phyloP scores from a whole-genome alignment of 2,113 vertebrate species.

The Epinephelus cyanopodus region DNA sequence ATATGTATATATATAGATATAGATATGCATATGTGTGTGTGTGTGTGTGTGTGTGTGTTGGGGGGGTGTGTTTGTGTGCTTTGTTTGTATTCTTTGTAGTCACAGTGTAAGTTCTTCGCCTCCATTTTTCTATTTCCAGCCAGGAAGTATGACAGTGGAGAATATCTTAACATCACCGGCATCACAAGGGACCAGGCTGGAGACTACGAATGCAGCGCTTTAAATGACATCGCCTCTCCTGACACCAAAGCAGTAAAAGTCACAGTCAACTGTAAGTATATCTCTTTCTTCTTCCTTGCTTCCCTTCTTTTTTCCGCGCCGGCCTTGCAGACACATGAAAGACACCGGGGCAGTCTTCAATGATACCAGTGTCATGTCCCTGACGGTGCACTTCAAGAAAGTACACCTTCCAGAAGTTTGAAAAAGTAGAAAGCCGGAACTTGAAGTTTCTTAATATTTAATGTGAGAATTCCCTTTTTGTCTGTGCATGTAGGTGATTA shows the following conservation, averaged over 20 bases:
- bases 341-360: constrained; percentile 6
- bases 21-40: background rate
- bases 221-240: constrained; percentile 95
- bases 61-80: constrained; percentile 12
- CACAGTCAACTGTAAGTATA: constrained; percentile 97
- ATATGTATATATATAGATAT: too few species aligned
- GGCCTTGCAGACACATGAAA: constrained; percentile 38
- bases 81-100: constrained; percentile 52
- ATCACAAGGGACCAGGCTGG: constrained; percentile 97
- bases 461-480: constrained; percentile 87
- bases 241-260: constrained; percentile 95
- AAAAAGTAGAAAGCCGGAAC: constrained; percentile 62
- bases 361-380: constrained; percentile 36
- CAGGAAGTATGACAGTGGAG: constrained; percentile 93
- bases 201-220: constrained; percentile 95
- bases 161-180: constrained; percentile 96
- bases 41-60: background rate
- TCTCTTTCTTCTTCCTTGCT: constrained; percentile 43
- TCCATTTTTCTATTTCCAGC: constrained; percentile 83
- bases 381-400: constrained; percentile 45
- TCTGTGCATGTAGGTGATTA: constrained; percentile 83
- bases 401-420: constrained; percentile 61
- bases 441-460: constrained; percentile 85
- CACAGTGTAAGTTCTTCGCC: constrained; percentile 53
- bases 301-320: constrained; percentile 12